phyloP scores from a whole-genome alignment of 2,888 invertebrate genomes.

The Scaptodrosophila latifasciaeformis region DNA sequence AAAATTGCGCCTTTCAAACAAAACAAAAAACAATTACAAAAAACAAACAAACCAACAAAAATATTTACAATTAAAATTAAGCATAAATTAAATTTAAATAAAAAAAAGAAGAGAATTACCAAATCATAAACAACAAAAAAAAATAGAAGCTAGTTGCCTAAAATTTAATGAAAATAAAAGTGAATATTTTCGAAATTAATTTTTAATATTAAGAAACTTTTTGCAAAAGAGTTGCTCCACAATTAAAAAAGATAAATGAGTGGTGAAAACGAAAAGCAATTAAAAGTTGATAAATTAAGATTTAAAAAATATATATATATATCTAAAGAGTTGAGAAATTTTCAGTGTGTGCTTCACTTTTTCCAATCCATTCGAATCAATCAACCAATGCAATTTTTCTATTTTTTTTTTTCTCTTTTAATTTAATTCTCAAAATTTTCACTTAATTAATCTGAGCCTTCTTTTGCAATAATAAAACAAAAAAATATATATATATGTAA shows the following conservation, averaged over 20 bases:
- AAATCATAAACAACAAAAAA: conserved; percentile 19
- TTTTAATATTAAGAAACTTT: conserved; percentile 22
- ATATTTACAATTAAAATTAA: conserved; percentile 60
- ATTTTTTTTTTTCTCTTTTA: too few species aligned
- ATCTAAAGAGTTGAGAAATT: too few species aligned
- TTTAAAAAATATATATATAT: too few species aligned
- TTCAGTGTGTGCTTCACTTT: too few species aligned
- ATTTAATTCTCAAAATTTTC: neutral
- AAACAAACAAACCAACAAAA: conserved; percentile 27
- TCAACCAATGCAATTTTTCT: too few species aligned
- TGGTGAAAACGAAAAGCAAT: too few species aligned
- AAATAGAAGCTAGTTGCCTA: conserved; percentile 50
- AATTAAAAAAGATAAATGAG: too few species aligned
- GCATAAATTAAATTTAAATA: conserved; percentile 36
- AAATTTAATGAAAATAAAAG: neutral
- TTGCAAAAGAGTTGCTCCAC: neutral
- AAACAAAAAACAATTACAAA: conserved; percentile 27
- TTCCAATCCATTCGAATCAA: too few species aligned
- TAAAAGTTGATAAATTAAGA: too few species aligned
- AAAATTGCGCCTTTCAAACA: conserved; percentile 72
- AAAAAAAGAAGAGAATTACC: conserved; percentile 21
- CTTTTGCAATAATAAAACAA: neutral
- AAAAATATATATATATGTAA: neutral
- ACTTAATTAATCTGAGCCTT: neutral
- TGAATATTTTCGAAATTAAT: conserved; percentile 62